phyloP scores from a whole-genome alignment of 2,797 vertebrate species.

The Sarcophilus harrisii region DNA sequence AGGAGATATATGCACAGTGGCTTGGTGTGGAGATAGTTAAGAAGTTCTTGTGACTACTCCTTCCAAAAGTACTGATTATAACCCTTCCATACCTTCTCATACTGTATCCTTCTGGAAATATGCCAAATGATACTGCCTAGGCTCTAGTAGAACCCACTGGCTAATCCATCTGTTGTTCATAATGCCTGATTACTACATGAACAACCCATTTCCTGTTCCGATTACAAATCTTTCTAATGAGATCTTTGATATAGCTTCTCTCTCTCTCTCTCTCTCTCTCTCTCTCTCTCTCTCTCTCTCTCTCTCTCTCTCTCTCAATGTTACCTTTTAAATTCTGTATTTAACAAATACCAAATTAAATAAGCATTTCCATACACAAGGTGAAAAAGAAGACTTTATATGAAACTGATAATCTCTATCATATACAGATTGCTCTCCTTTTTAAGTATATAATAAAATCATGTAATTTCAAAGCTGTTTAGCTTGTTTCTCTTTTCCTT shows the following conservation, averaged over 20 bases:
- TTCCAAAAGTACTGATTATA: not conserved
- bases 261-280: not conserved
- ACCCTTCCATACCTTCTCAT: not conserved
- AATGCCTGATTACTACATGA: not conserved
- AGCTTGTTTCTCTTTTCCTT: not conserved
- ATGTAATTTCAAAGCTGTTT: not conserved
- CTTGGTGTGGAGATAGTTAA: not conserved
- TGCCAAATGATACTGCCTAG: not conserved
- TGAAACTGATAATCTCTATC: not conserved
- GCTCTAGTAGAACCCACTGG: not conserved
- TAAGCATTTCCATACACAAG: not conserved
- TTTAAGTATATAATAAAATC: not conserved
- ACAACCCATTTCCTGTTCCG: not conserved
- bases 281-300: too few species aligned
- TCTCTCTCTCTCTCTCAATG: not conserved
- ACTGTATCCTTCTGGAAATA: not conserved
- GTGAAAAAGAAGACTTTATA: not conserved
- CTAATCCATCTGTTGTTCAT: not conserved
- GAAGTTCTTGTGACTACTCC: not conserved
- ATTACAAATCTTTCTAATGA: not conserved
- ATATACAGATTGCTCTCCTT: not conserved
- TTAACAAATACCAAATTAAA: not conserved
- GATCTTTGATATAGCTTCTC: not conserved
- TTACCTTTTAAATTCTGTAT: not conserved
- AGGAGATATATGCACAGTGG: not conserved